These are phyloP conservation scores for Mus minutoides DNA, from an alignment of 2,797 vertebrate genomes.

Conservation along the genomic window DNA sequence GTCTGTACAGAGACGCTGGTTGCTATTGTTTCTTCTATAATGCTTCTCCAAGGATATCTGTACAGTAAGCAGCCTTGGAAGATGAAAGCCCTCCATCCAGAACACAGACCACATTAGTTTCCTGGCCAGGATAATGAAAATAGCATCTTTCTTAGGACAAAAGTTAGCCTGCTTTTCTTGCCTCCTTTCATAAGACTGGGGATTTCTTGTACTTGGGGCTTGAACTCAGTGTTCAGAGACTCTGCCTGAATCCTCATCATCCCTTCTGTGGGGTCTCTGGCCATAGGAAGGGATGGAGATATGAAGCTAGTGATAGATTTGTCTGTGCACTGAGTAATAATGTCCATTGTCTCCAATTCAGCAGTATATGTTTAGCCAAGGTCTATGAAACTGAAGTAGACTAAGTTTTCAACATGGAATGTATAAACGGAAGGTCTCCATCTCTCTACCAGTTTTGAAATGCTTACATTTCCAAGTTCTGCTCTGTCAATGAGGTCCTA, in stretches of 20 bases:
- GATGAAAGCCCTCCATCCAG: neutral
- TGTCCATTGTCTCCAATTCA: neutral
- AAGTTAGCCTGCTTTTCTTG: neutral
- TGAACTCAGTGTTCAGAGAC: neutral
- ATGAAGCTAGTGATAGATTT: neutral
- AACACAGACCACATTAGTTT: neutral
- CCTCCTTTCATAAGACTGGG: neutral
- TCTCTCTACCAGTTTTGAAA: neutral
- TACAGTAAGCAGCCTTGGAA: neutral
- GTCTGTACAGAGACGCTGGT: neutral
- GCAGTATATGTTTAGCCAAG: neutral
- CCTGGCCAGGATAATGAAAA: conserved; percentile 13
- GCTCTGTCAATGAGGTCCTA: neutral
- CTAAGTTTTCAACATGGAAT: neutral
- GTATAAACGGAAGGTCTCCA: neutral
- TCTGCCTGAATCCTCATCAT: neutral
- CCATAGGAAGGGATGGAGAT: neutral
- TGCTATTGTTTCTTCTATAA: neutral
- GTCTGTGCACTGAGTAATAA: neutral
- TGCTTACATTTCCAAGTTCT: conserved; percentile 42
- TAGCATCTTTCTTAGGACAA: neutral
- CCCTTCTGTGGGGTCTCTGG: neutral
- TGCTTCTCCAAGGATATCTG: neutral
- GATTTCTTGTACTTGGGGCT: neutral
- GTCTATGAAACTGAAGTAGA: neutral